Base-by-base conservation (phyloP, 2,113 vertebrate species). In the Egretta garzetta region DNA sequence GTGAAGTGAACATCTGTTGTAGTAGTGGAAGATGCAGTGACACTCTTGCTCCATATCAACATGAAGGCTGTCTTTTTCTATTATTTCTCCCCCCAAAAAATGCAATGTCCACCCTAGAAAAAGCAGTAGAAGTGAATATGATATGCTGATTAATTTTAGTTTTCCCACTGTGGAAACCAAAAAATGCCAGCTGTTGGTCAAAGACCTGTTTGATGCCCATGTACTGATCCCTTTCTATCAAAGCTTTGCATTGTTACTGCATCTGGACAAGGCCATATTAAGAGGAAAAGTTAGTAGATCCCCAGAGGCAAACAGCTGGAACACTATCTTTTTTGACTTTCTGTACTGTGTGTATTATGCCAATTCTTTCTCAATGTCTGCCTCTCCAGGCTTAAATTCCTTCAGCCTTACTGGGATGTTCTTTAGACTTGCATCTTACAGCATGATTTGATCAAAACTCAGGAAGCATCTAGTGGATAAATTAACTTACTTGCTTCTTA, bases 311-410 rank as follows among this genome's bases (percentile, higher is more conserved):
- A 75, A 14, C 9, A 33, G 14, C 47, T 50, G 20, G 50, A 88
- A 47, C 1, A 0, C 5, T 52, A 0, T 23, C 2, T 55, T 80
- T 60, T 80, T 80, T 64, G 0, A 23, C 19, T 88, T 86, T 71
- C 32, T 84, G 7, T 7, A 5, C 43, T 68, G 8, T 0, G 0
- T 66, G 4, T 80, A 43, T 90, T 70, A 39, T 32, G 16, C 9
- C 14, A 93, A 16, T 83, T 94, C 63, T 24, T 3, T 76, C 58
- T 83, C 55, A 73, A 0, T 73, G 17, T 56, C 22, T 88, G 32
- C 15, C 82, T 92, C 21, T 49, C 12, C 17, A 39, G 50, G 11
- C 24, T 80, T 85, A 64, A 81, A 68, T 85, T 93, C 27, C 14
- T 80, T 74, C 23, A 79, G 21, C 14, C 39, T 43, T 70, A 28